Conservation (phyloP, 2,113 vertebrate genomes). For the Morone saxatilis region DNA sequence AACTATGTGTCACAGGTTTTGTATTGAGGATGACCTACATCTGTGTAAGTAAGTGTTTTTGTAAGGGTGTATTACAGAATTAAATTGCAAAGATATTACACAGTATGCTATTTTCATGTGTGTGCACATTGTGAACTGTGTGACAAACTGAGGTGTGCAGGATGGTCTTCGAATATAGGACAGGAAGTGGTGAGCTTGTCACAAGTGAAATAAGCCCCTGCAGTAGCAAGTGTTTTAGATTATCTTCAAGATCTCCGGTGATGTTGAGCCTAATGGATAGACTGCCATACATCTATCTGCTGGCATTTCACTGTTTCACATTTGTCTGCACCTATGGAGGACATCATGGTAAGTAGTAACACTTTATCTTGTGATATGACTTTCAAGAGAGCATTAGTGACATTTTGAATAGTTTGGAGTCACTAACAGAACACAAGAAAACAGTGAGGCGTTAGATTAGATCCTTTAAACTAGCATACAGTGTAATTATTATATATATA, state of each 20-base stretch:
- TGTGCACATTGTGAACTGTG: neutral
- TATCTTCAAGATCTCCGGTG: neutral
- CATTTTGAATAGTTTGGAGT: neutral
- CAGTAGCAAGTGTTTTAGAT: neutral
- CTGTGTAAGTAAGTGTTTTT: neutral
- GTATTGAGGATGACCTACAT: neutral
- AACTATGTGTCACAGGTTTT: neutral
- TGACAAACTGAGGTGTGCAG: neutral
- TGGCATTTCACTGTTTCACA: conserved; percentile 14
- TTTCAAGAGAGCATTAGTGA: neutral
- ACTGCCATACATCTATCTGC: neutral
- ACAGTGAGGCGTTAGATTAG: neutral
- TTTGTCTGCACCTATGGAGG: conserved; percentile 23
- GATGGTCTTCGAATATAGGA: neutral
- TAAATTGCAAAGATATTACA: neutral
- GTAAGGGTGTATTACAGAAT: neutral
- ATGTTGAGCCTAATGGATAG: conserved; percentile 1
- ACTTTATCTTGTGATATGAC: neutral
- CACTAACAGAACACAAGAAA: neutral
- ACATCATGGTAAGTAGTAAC: conserved; percentile 31
- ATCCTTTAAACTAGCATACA: neutral
- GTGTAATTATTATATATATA: neutral
- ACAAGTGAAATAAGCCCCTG: neutral
- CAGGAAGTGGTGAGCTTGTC: neutral
- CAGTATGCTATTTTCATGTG: neutral